Conservation (phyloP, 2,888 invertebrate genomes). For the Cephalotes varians region DNA sequence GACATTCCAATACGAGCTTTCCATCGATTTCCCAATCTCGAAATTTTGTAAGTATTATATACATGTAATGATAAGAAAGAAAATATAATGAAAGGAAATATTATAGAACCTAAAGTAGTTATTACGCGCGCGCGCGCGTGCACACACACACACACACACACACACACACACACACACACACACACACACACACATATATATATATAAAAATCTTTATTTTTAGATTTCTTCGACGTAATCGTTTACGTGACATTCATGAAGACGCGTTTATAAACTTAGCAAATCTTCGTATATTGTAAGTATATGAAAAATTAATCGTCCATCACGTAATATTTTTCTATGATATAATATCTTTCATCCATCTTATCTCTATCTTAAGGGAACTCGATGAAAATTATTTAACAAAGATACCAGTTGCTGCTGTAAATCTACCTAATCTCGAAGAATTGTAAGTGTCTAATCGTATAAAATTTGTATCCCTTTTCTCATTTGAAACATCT, state of each 20-base stretch:
- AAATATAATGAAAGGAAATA: neutral
- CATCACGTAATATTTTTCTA: too few relatives aligned
- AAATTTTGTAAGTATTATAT: slow-evolving; percentile 92
- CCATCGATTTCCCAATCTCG: slow-evolving; percentile 89
- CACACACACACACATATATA: neutral
- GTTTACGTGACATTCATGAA: slow-evolving; percentile 92
- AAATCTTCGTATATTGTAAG: slow-evolving; percentile 95
- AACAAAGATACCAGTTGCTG: slow-evolving; percentile 91
- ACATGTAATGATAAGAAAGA: slow-evolving; percentile 53
- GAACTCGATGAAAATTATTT: slow-evolving; percentile 92
- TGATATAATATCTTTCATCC: slow-evolving; percentile 24
- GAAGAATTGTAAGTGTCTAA: slow-evolving; percentile 92
- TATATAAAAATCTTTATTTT: slow-evolving; percentile 73
- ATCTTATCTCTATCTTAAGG: slow-evolving; percentile 87
- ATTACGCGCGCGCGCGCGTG: too few relatives aligned
- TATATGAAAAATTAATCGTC: slow-evolving; percentile 81
- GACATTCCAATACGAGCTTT: slow-evolving; percentile 90
- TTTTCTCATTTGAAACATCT: slow-evolving; percentile 16
- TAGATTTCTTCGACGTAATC: slow-evolving; percentile 95
- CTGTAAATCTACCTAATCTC: slow-evolving; percentile 91
- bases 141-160: neutral
- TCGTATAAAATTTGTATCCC: neutral
- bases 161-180: neutral
- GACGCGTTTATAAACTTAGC: slow-evolving; percentile 93
- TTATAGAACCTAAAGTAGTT: neutral